phyloP scores from a whole-genome alignment of 1,140 invertebrate genomes.

The Leptopilina boulardi region DNA sequence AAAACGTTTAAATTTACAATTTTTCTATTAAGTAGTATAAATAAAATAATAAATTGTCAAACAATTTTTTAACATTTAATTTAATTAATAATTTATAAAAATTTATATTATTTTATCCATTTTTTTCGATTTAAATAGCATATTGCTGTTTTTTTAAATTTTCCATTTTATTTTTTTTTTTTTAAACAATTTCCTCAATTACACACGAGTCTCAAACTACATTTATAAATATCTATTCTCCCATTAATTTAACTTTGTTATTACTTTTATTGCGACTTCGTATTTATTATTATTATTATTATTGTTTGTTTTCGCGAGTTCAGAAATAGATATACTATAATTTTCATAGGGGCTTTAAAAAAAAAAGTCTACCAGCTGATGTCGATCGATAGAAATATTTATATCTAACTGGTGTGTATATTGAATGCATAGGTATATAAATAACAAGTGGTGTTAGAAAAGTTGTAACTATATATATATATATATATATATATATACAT shows the following conservation, averaged over 20 bases:
- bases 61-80: too few species aligned
- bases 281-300: not conserved
- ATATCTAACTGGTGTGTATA: constrained; percentile 18
- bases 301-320: not conserved
- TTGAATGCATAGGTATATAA: too few species aligned
- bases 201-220: not conserved
- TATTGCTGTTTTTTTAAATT: too few species aligned
- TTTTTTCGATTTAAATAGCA: too few species aligned
- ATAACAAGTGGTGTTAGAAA: constrained; percentile 33
- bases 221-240: not conserved
- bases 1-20: too few species aligned
- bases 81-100: too few species aligned
- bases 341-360: not conserved
- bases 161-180: too few species aligned
- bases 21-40: too few species aligned
- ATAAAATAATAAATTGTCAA: too few species aligned
- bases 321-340: not conserved
- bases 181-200: too few species aligned
- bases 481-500: too few species aligned
- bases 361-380: constrained; percentile 41
- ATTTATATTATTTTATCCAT: too few species aligned
- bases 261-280: not conserved
- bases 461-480: constrained; percentile 44
- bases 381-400: constrained; percentile 57
- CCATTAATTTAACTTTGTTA: not conserved